phyloP scores from a whole-genome alignment of 1,140 invertebrate species.

The Eriocheir sinensis region DNA sequence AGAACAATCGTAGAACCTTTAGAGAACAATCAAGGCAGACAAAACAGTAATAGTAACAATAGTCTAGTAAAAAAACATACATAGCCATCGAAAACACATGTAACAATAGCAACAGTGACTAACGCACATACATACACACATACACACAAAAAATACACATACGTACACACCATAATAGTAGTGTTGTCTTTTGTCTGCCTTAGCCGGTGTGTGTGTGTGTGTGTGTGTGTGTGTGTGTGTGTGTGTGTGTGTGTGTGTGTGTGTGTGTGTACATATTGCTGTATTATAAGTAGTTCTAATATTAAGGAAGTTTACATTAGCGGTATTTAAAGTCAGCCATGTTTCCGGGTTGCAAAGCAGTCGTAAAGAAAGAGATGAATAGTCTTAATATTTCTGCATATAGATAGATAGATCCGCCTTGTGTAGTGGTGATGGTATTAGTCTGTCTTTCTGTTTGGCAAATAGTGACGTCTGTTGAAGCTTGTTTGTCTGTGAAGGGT shows the following conservation, averaged over 20 bases:
- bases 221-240: slow-evolving; percentile 65
- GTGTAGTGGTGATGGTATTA: background rate
- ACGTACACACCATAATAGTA: slow-evolving; percentile 30
- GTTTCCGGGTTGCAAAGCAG: background rate
- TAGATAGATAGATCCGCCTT: background rate
- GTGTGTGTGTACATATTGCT: background rate
- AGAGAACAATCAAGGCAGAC: background rate
- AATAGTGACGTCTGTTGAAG: no score
- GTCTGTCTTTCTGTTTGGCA: background rate
- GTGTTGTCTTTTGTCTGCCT: background rate
- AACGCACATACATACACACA: background rate
- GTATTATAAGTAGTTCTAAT: no score
- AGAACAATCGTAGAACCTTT: no score
- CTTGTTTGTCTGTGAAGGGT: background rate
- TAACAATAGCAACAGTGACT: background rate
- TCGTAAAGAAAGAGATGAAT: background rate
- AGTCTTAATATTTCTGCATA: background rate
- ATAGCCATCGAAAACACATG: no score
- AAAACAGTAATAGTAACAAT: background rate
- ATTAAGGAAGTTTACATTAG: background rate
- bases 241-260: slow-evolving; percentile 66
- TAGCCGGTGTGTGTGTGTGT: slow-evolving; percentile 64
- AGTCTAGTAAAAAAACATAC: no score
- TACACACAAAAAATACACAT: slow-evolving; percentile 28
- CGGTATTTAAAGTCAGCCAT: background rate